phyloP scores from a whole-genome alignment of 2,113 vertebrate genomes.

The Empidonax traillii region DNA sequence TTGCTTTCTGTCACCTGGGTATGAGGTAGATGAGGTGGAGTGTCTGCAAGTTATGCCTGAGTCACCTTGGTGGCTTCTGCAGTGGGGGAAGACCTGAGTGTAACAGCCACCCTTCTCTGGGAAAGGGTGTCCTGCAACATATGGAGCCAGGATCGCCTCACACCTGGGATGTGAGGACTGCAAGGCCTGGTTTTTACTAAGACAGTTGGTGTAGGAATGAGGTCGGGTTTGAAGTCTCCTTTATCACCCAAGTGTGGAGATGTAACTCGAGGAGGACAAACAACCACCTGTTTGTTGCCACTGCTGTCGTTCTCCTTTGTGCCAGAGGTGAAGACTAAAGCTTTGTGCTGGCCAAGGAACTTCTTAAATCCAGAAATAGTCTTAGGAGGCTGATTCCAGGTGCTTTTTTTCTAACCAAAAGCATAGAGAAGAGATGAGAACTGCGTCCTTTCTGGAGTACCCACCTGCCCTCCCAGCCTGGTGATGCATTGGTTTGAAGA shows the following conservation, averaged over 20 bases:
- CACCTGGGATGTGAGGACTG: neutral
- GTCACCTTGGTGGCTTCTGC: neutral
- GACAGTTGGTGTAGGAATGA: neutral
- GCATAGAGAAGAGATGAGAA: neutral
- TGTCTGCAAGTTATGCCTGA: neutral
- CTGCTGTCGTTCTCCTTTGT: neutral
- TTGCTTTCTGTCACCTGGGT: neutral
- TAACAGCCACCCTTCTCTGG: neutral
- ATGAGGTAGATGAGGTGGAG: neutral
- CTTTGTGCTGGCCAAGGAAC: neutral
- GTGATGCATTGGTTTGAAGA: neutral
- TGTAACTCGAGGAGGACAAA: neutral
- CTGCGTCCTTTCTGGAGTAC: neutral
- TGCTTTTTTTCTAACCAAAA: neutral
- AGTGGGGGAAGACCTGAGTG: fast-evolving
- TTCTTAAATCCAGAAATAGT: neutral
- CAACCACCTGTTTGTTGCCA: neutral
- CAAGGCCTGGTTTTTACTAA: neutral
- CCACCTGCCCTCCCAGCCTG: neutral
- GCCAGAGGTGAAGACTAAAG: neutral
- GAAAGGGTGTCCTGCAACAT: neutral
- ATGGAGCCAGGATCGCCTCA: neutral
- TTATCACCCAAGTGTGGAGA: neutral
- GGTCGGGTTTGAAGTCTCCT: neutral
- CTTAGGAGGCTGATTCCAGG: neutral